phyloP scores from a whole-genome alignment of 2,797 vertebrate species.

The Acipenser transmontanus region DNA sequence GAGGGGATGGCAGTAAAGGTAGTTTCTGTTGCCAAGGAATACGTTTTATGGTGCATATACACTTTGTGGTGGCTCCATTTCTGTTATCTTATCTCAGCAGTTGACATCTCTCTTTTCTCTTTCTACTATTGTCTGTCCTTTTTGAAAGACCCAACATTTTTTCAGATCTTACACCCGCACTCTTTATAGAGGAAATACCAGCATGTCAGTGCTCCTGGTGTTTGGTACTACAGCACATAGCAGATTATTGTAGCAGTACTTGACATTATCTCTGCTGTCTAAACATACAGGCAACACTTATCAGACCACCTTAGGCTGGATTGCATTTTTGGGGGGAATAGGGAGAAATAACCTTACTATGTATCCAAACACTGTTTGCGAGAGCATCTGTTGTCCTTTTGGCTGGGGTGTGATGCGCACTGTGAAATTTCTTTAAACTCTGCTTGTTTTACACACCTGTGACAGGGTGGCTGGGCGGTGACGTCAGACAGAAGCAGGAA shows the following conservation, averaged over 20 bases:
- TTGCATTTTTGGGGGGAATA: background rate
- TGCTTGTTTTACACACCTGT: no score
- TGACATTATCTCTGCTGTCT: constrained; percentile 9
- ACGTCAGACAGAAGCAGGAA: no score
- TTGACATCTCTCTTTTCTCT: constrained; percentile 5
- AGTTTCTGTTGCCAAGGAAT: background rate
- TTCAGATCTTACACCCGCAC: background rate
- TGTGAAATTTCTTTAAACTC: no score
- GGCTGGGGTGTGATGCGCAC: no score
- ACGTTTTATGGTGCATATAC: background rate
- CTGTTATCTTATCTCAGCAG: constrained; percentile 2
- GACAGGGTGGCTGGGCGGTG: no score
- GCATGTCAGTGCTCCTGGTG: constrained; percentile 8
- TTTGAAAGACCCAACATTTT: background rate
- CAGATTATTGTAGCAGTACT: constrained; percentile 16
- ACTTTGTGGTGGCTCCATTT: background rate
- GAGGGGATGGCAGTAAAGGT: background rate
- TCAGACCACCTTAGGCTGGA: background rate
- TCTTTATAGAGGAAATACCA: constrained; percentile 7
- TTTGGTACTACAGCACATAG: constrained; percentile 2
- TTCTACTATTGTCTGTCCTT: background rate
- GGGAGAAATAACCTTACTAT: no score
- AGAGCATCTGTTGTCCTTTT: no score
- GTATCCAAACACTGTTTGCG: no score
- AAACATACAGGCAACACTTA: constrained; percentile 7